A percentile compares a stretch with the other conserved stretches of the same genome.
These are phyloP conservation scores for Takifugu bimaculatus DNA, from an alignment of 2,113 vertebrate genomes.

Conservation along the genomic window DNA sequence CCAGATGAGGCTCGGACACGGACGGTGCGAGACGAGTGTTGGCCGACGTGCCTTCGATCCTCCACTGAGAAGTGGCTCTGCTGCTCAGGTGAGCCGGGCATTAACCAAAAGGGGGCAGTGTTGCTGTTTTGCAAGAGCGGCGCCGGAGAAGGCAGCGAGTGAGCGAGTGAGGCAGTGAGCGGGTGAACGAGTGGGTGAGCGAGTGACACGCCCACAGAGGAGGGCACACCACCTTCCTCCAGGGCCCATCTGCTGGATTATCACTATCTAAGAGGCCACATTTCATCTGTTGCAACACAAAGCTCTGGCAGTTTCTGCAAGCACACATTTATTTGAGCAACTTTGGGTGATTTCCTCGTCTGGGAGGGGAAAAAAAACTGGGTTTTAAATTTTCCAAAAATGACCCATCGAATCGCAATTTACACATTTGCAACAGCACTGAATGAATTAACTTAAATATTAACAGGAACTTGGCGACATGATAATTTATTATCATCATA, in stretches of 20 bases:
- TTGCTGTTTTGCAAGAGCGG: conserved; percentile 63
- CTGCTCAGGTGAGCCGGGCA: conserved; percentile 33
- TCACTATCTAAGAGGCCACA: conserved; percentile 52
- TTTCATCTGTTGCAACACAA: conserved; percentile 48
- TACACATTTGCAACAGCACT: not conserved
- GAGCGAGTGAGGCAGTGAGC: conserved; percentile 32
- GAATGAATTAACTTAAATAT: not conserved
- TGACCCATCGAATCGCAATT: too few relatives aligned
- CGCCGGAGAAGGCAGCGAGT: not conserved
- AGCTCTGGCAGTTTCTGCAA: conserved; percentile 29
- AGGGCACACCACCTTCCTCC: conserved; percentile 48
- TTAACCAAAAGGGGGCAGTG: conserved; percentile 78
- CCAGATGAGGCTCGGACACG: conserved; percentile 65
- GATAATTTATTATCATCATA: too few relatives aligned
- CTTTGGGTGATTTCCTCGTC: conserved; percentile 6
- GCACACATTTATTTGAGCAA: conserved; percentile 23
- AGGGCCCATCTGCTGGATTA: conserved; percentile 55
- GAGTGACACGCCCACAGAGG: conserved; percentile 57
- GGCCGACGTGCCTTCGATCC: conserved; percentile 50
- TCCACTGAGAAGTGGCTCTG: conserved; percentile 60
- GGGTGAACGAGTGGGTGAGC: conserved; percentile 60
- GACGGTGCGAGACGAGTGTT: conserved; percentile 50
- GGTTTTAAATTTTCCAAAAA: too few relatives aligned
- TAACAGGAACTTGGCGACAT: too few relatives aligned
- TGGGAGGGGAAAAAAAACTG: too few relatives aligned